Evolutionary conservation across 2,113 vertebrate genomes (phyloP).

Genomic region (Heliornis fulica): DNA sequence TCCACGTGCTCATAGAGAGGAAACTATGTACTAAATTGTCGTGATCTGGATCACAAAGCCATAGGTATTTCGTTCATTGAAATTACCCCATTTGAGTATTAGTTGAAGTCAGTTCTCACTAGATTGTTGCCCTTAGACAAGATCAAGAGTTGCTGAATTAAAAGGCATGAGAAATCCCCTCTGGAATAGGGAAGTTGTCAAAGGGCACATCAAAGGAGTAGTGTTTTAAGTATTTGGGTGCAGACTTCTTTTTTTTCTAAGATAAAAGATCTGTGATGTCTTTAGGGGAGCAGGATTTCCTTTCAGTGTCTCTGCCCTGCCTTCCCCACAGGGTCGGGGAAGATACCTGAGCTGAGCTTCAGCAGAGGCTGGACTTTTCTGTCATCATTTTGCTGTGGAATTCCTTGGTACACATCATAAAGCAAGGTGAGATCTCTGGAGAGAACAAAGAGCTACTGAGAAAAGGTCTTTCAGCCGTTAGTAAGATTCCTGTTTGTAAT

Average conservation of each 20-base stretch:
- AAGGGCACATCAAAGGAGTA: background rate
- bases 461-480: background rate
- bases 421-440: background rate
- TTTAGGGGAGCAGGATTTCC: background rate
- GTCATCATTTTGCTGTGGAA: background rate
- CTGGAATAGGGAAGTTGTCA: background rate
- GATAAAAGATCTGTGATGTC: background rate
- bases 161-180: background rate
- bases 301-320: background rate
- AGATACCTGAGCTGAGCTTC: background rate
- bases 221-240: background rate
- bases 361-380: background rate
- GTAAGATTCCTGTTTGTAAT: background rate
- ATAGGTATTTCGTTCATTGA: background rate
- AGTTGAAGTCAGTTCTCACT: background rate
- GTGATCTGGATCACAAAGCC: background rate
- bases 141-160: background rate
- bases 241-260: background rate
- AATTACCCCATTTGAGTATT: background rate
- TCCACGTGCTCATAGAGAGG: background rate
- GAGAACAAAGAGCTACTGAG: background rate
- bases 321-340: background rate
- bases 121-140: background rate
- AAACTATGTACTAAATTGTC: fast-evolving
- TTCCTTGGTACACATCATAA: background rate